Conservation (phyloP, 2,113 vertebrate genomes). For the Platichthys stellatus region DNA sequence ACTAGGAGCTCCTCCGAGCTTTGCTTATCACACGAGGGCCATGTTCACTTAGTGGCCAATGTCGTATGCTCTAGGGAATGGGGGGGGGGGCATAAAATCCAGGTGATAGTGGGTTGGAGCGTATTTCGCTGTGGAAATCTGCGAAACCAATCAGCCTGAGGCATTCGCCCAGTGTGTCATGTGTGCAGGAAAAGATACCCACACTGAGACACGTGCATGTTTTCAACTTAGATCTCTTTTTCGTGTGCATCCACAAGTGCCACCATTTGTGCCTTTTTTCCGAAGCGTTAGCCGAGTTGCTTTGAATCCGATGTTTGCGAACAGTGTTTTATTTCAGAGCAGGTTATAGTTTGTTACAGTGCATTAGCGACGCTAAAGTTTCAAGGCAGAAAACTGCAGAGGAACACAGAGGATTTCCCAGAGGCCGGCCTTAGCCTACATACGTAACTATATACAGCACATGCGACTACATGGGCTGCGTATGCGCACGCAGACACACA, state of each 20-base stretch:
- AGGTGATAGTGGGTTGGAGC: not conserved
- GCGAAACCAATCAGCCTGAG: not conserved
- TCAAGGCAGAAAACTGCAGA: constrained; percentile 22
- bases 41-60: not conserved
- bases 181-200: not conserved
- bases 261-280: not conserved
- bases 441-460: constrained; percentile 22
- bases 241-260: not conserved
- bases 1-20: not conserved
- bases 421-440: constrained; percentile 54
- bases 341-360: constrained; percentile 7
- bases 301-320: not conserved
- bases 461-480: constrained; percentile 8
- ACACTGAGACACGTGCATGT: not conserved
- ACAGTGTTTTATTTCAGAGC: not conserved
- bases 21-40: not conserved
- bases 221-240: not conserved
- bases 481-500: not conserved
- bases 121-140: not conserved
- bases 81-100: not conserved
- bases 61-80: not conserved
- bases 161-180: not conserved
- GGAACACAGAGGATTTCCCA: constrained; percentile 47
- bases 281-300: no score
- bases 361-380: constrained; percentile 15